Conservation (phyloP, 2,888 invertebrate genomes). For the Drosophila greeni region DNA sequence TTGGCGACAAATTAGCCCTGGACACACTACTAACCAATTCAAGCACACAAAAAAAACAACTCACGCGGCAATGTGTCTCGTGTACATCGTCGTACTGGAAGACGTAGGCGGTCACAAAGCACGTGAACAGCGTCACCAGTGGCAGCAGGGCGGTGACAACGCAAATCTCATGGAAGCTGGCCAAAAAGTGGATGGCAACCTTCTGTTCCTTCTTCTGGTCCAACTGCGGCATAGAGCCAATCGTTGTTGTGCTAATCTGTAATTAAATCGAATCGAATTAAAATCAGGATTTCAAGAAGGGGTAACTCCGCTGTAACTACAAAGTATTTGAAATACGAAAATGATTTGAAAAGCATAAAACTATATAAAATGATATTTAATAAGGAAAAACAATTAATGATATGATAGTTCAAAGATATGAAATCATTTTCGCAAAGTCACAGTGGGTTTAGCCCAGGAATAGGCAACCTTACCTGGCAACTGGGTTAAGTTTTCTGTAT, state of each 20-base stretch:
- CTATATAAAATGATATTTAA: neutral
- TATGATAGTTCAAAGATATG: neutral
- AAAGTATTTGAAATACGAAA: neutral
- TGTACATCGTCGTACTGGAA: constrained; percentile 96
- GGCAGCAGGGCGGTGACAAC: constrained; percentile 91
- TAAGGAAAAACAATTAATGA: neutral
- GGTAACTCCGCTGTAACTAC: constrained; percentile 1
- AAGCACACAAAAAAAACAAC: constrained; percentile 76
- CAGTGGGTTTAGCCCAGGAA: constrained; percentile 8
- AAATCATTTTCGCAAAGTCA: neutral
- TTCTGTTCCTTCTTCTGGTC: constrained; percentile 7
- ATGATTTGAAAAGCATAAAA: neutral
- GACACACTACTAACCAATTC: neutral
- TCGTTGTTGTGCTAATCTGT: constrained; percentile 39
- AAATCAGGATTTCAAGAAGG: neutral
- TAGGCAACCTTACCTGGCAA: constrained; percentile 40
- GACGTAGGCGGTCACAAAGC: constrained; percentile 92
- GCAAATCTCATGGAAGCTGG: constrained; percentile 89
- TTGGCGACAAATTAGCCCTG: constrained; percentile 10
- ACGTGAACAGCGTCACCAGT: constrained; percentile 89
- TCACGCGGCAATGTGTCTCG: constrained; percentile 95
- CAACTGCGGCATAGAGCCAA: constrained; percentile 19
- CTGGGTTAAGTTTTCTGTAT: constrained; percentile 13
- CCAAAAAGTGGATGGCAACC: constrained; percentile 84
- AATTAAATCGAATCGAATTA: neutral